These are phyloP conservation scores for Metopia argyrocephala DNA, from an alignment of 2,888 invertebrate species.

Conservation along the genomic window DNA sequence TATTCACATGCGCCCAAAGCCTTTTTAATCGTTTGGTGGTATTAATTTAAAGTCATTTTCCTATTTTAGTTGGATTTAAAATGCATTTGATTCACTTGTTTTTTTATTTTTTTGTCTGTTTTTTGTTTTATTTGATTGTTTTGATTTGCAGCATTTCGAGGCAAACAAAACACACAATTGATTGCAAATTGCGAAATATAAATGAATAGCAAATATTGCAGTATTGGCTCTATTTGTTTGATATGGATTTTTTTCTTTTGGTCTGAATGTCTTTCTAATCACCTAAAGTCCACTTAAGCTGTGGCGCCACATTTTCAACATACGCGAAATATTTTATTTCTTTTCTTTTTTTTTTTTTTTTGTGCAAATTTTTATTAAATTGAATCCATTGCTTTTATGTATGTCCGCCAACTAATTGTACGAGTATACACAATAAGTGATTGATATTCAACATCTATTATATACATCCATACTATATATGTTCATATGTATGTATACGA, in stretches of 20 bases:
- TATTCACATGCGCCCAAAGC: conserved; percentile 42
- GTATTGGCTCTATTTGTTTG: conserved; percentile 56
- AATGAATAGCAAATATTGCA: conserved; percentile 46
- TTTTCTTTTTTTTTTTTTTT: neutral
- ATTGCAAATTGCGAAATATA: conserved; percentile 22
- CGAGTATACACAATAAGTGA: neutral
- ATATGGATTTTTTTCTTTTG: conserved; percentile 35
- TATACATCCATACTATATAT: no score
- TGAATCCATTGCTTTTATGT: conserved; percentile 36
- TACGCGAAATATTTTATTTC: conserved; percentile 16
- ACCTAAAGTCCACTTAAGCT: conserved; percentile 72
- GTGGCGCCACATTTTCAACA: conserved; percentile 70
- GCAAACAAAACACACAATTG: neutral
- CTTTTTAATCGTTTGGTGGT: conserved; percentile 46
- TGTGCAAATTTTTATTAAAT: no score
- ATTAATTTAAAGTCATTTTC: conserved; percentile 63
- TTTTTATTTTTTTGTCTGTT: conserved; percentile 21
- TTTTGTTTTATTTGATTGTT: conserved; percentile 45
- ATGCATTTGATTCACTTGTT: conserved; percentile 70
- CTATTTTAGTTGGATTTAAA: conserved; percentile 69
- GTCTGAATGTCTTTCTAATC: conserved; percentile 65
- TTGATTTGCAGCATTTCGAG: conserved; percentile 34
- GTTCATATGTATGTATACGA: no score
- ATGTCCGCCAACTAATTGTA: conserved; percentile 32
- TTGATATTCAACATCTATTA: neutral